A percentile compares a stretch with the other conserved stretches of the same genome.
These are phyloP conservation scores for Equus przewalskii DNA, from an alignment of 2,113 vertebrate genomes.

Conservation along the genomic window DNA sequence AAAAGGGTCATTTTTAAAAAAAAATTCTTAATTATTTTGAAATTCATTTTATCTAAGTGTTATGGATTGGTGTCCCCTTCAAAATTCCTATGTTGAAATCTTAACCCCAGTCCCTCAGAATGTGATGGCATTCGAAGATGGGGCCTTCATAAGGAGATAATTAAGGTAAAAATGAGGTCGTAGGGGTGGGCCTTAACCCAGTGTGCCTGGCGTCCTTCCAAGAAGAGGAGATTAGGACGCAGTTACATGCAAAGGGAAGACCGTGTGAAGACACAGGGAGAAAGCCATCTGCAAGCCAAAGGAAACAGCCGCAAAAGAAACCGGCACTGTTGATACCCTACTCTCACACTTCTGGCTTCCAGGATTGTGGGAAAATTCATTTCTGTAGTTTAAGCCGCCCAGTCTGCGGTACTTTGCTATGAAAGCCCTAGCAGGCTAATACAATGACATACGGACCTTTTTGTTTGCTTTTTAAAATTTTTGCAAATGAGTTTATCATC, in stretches of 20 bases:
- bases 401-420: neutral
- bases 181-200: neutral
- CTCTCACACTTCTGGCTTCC: neutral
- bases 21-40: neutral
- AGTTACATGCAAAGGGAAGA: too few relatives aligned
- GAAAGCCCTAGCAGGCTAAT: neutral
- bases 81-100: neutral
- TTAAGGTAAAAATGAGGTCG: neutral
- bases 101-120: neutral
- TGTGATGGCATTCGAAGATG: neutral
- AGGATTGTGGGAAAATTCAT: neutral
- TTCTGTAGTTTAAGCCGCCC: neutral
- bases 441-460: neutral
- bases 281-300: neutral
- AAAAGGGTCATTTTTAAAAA: neutral
- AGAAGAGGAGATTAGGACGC: neutral
- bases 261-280: neutral
- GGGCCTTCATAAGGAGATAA: neutral
- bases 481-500: neutral
- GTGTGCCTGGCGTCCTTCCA: accelerated
- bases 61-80: neutral
- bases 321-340: accelerated
- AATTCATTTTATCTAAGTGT: neutral
- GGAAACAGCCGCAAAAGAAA: neutral
- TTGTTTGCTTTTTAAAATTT: neutral